Evolutionary conservation across 2,888 invertebrate genomes (phyloP), one percentile per base, ranked within the genome.

Genomic region (Octonoba sinensis): DNA sequence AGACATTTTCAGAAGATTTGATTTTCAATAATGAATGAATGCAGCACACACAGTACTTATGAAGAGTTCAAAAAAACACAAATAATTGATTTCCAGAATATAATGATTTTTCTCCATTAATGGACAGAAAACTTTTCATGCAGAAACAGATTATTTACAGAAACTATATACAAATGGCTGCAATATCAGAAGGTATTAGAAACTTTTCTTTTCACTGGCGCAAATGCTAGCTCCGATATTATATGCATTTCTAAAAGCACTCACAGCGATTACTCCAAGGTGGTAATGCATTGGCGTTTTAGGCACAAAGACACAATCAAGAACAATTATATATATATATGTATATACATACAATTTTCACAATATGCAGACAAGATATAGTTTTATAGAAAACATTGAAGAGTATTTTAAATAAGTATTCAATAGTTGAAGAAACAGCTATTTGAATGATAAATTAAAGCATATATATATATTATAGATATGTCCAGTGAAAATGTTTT

Each of bases 231-330:
- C 16, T 44, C 44, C 62, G n/a, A 62, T 6, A 44, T 46, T 13
- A 22, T 47, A 36, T 72, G 62, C 20, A 59, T 47, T 59, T 49
- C 18, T 75, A 47, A 46, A 75, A 75, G 74, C 73, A 73, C 24
- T 64, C 54, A 73, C 64, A 51, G 49, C 51, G 73, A 64, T 51
- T 73, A 73, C 46, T 56, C 66, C 57, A 75, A 46, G 66, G 65
- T 57, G 66, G 66, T 75, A 57, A 49, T 65, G 65, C 65, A 2
- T 46, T 65, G 18, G 56, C 24, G 36, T 54, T 27, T 65, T 46
- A 46, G 6, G 20, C 44, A 13, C 22, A 54, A 56, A 20, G 24
- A 6, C 27, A 66, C 16, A 12, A 69, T 18, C 20, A 22, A 69
- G 15, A 56, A 44, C n/a, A 27, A 1, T 57, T 67, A 56, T 12